Percentiles rank a stretch among this genome's conserved stretches.
phyloP scores from a whole-genome alignment of 2,113 vertebrate genomes.

The Anhinga rufa region DNA sequence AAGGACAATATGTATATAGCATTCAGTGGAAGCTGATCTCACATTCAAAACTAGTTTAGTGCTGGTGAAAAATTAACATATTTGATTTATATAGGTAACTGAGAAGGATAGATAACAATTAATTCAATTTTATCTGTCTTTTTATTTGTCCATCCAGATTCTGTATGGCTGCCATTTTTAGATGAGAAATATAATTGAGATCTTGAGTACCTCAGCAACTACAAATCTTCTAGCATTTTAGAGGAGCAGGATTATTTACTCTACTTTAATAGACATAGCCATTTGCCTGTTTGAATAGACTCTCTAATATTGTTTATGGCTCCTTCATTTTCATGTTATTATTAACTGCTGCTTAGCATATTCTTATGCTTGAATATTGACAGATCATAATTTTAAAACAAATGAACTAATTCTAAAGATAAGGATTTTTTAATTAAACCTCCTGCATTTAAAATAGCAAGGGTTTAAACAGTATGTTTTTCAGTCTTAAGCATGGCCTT shows the following conservation, averaged over 20 bases:
- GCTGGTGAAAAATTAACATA: background rate
- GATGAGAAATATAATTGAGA: background rate
- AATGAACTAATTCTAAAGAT: background rate
- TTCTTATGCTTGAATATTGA: background rate
- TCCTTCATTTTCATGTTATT: background rate
- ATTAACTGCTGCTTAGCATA: background rate
- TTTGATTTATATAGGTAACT: background rate
- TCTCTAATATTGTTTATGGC: background rate
- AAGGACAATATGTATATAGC: background rate
- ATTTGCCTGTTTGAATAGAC: background rate
- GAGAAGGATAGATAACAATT: background rate
- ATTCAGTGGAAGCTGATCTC: background rate
- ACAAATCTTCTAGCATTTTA: background rate
- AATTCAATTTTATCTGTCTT: background rate
- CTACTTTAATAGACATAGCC: background rate
- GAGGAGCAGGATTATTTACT: background rate
- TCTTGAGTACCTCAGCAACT: background rate
- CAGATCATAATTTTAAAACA: background rate
- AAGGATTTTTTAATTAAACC: background rate
- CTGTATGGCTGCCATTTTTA: background rate
- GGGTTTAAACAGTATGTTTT: background rate
- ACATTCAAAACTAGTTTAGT: background rate
- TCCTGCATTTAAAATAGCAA: background rate
- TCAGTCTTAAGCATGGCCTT: background rate
- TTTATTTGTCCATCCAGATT: background rate